Conservation (phyloP, 2,113 vertebrate genomes). For the Podocnemis expansa region DNA sequence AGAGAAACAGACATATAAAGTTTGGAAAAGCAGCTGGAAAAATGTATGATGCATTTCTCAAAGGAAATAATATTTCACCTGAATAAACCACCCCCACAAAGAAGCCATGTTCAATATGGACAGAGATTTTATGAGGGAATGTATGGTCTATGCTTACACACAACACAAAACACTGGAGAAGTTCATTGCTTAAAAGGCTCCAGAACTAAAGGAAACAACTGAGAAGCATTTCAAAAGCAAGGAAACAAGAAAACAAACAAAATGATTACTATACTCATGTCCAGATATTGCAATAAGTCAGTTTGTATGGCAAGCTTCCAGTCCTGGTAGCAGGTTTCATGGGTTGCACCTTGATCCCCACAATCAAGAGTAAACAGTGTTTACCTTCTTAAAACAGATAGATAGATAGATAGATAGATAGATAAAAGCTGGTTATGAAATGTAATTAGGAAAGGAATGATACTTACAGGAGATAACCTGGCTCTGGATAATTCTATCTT, state of each 20-base stretch:
- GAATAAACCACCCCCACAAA: neutral
- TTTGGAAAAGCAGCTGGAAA: neutral
- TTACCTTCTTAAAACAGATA: neutral
- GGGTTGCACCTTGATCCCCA: fast-evolving
- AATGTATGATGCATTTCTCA: neutral
- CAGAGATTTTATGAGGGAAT: neutral
- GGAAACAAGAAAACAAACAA: neutral
- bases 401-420: fast-evolving
- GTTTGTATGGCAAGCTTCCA: neutral
- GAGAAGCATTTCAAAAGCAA: neutral
- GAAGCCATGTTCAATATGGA: neutral
- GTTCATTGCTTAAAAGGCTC: neutral
- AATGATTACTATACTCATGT: neutral
- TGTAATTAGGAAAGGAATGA: fast-evolving
- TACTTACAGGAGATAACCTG: neutral
- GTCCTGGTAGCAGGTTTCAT: neutral
- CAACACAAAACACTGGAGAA: neutral
- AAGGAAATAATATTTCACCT: neutral
- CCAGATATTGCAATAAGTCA: neutral
- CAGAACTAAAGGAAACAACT: neutral
- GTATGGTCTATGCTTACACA: neutral
- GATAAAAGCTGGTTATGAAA: neutral
- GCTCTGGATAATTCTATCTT: fast-evolving
- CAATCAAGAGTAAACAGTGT: fast-evolving
- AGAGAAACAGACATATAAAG: neutral